Base-by-base conservation (phyloP, 2,797 vertebrate genomes). In the Tokudaia muenninki region DNA sequence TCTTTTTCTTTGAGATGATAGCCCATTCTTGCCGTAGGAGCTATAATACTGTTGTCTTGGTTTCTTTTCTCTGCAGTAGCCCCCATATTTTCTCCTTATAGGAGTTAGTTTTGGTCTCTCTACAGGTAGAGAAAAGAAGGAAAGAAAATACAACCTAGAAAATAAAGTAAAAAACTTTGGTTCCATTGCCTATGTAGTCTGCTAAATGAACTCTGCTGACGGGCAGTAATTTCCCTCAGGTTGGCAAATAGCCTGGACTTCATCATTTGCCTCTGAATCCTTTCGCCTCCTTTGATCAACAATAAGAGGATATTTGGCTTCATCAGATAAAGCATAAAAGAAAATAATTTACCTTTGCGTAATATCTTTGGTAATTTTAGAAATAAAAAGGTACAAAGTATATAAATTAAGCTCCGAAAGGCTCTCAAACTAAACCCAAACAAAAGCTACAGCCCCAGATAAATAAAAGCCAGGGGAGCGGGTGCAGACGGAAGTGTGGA, bases 351-450 rank as follows among this genome's bases (percentile, higher is more conserved):
- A 99, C 99, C 99, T 99, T 99, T 99, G 99, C 99, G 98, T 99
- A 99, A 98, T 98, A 99, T 99, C 99, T 99, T 99, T 99, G 99
- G 99, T 99, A 99, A 99, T 99, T 99, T 99, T 99, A 99, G 99
- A 37, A 93, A 99, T 98, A 47, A 98, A 98, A 98, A 98, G 97
- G 97, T 98, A 98, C 98, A 98, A 98, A 98, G 98, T 98, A 98
- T 98, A 99, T 99, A 99, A 99, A 98, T 98, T 98, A 99, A 98
- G 98, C 98, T 99, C 98, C 79, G 90, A 99, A 99, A 98, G 98
- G 98, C 99, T 98, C 98, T 98, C 98, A 92, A 99, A 99, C 98
- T 98, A 98, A 98, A 98, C 98, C 83, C 98, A 90, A 97, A 97
- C 98, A 97, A 98, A 98, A 98, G 97, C 98, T 98, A 99, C 98